Evolutionary conservation across 2,113 vertebrate species (phyloP).

Genomic region (Proterorhinus semilunaris): DNA sequence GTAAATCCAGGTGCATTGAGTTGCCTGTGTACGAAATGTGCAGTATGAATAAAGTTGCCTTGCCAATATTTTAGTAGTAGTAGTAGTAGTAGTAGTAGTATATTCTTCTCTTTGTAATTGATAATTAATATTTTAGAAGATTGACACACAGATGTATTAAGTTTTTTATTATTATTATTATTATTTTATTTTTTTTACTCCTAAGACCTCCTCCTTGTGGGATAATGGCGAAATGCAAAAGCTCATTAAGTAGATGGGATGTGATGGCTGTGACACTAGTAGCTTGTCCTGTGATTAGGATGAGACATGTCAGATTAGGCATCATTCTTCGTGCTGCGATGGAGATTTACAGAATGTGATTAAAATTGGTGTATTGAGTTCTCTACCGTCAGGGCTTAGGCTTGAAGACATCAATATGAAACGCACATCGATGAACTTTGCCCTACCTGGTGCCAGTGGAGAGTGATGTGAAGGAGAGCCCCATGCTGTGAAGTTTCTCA

Average conservation of each 20-base stretch:
- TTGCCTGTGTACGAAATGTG: too few relatives aligned
- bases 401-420: too few relatives aligned
- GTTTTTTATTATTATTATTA: background rate
- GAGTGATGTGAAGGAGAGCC: too few relatives aligned
- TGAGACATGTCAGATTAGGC: constrained; percentile 45
- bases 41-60: too few relatives aligned
- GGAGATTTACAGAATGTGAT: background rate
- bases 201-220: constrained; percentile 51
- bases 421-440: too few relatives aligned
- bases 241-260: constrained; percentile 60
- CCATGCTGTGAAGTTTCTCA: background rate
- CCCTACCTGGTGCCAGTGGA: too few relatives aligned
- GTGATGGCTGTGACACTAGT: constrained; percentile 46
- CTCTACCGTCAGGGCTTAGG: too few relatives aligned
- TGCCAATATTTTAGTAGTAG: too few relatives aligned
- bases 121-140: background rate
- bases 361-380: too few relatives aligned
- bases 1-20: too few relatives aligned
- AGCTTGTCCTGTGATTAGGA: constrained; percentile 46
- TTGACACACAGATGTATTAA: constrained; percentile 11
- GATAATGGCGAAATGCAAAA: constrained; percentile 53
- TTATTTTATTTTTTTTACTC: constrained; percentile 12
- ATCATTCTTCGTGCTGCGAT: constrained; percentile 6
- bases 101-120: background rate
- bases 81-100: too few relatives aligned